Conservation (phyloP, 2,797 vertebrate genomes). For the Micrastur ruficollis region DNA sequence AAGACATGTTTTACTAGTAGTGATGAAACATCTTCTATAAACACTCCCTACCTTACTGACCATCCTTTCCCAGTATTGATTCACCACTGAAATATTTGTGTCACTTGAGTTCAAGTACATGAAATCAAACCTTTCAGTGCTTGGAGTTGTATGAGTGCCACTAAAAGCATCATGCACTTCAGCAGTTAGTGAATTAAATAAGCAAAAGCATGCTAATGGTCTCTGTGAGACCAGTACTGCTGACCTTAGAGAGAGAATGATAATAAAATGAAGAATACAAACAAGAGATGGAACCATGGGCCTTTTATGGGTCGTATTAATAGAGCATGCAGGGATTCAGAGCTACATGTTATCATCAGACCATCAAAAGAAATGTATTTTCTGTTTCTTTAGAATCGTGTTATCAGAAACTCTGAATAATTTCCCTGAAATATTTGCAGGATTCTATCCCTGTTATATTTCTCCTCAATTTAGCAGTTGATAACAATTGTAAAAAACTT, state of each 20-base stretch:
- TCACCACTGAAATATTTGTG: slow-evolving; percentile 78
- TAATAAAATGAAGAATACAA: slow-evolving; percentile 69
- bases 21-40: slow-evolving; percentile 81
- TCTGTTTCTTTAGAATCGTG: slow-evolving; percentile 17
- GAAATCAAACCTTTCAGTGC: slow-evolving; percentile 71
- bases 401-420: slow-evolving; percentile 6
- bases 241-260: slow-evolving; percentile 69
- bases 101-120: slow-evolving; percentile 77
- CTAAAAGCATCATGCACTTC: slow-evolving; percentile 66
- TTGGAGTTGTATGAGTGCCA: slow-evolving; percentile 65
- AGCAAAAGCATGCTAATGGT: slow-evolving; percentile 69
- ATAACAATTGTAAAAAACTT: not conserved
- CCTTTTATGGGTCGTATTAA: slow-evolving; percentile 56
- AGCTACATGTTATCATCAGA: slow-evolving; percentile 32
- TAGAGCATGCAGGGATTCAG: slow-evolving; percentile 23
- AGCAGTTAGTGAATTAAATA: slow-evolving; percentile 69
- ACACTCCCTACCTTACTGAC: slow-evolving; percentile 76
- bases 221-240: slow-evolving; percentile 31
- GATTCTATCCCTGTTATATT: not conserved
- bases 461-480: not conserved
- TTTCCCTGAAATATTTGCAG: slow-evolving; percentile 7
- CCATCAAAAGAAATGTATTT: slow-evolving; percentile 29
- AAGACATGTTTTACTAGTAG: slow-evolving; percentile 77
- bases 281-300: slow-evolving; percentile 47
- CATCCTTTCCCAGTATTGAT: slow-evolving; percentile 72